phyloP scores from a whole-genome alignment of 2,113 vertebrate species.

The Sterna hirundo region DNA sequence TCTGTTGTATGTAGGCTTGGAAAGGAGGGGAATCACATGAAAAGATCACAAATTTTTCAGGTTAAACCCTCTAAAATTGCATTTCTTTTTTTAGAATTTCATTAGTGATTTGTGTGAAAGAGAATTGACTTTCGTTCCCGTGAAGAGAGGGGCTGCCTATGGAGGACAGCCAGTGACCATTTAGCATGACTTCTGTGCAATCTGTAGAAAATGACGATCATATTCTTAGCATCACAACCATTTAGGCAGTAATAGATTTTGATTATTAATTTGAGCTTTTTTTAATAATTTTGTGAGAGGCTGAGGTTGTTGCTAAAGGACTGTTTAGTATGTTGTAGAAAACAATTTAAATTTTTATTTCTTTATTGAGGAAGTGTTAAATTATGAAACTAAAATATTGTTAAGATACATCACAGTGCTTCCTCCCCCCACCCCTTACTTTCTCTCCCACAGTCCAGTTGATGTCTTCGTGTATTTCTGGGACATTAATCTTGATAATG shows the following conservation, averaged over 20 bases:
- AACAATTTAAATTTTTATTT: neutral
- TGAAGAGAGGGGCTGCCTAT: neutral
- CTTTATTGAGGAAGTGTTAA: slow-evolving; percentile 4
- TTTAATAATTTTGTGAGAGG: neutral
- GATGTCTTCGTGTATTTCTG: neutral
- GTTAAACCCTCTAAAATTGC: neutral
- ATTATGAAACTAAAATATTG: slow-evolving; percentile 38
- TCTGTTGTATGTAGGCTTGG: neutral
- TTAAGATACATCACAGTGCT: neutral
- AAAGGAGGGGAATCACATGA: neutral
- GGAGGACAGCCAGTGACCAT: neutral
- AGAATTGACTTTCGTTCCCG: neutral
- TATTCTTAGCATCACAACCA: neutral
- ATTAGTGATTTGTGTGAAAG: neutral
- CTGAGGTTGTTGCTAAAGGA: neutral
- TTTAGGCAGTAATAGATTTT: neutral
- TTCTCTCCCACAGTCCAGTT: neutral
- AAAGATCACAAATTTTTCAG: neutral
- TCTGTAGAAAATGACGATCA: neutral
- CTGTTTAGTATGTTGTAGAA: neutral
- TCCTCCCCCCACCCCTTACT: too few species aligned
- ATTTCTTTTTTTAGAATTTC: neutral
- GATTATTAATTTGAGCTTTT: neutral
- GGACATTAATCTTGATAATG: slow-evolving; percentile 61
- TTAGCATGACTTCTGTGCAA: neutral